Evolutionary conservation across 1,140 invertebrate species (phyloP).

Genomic region (Zaprionus davidi): DNA sequence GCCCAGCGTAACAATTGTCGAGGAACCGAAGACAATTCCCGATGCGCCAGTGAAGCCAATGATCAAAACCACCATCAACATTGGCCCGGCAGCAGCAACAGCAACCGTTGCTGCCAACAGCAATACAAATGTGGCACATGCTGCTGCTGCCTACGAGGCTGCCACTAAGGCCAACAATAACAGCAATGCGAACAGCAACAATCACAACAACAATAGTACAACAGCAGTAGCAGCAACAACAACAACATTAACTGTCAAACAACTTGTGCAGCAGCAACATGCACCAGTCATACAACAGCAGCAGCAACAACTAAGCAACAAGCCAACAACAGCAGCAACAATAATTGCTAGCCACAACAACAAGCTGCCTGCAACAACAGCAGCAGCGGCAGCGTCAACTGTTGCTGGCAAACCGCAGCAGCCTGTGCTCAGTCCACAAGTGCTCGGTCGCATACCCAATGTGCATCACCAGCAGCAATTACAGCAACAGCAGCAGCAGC

Average conservation of each 20-base stretch:
- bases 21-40: conserved; percentile 76
- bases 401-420: conserved; percentile 34
- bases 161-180: conserved; percentile 44
- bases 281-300: conserved; percentile 78
- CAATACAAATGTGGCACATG: conserved; percentile 49
- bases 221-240: conserved; percentile 35
- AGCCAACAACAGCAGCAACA: conserved; percentile 27
- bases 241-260: conserved; percentile 77
- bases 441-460: conserved; percentile 70
- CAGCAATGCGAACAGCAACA: conserved; percentile 47
- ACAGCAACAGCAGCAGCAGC: conserved; percentile 30
- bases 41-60: conserved; percentile 50
- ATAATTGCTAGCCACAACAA: conserved; percentile 27
- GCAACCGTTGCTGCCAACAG: conserved; percentile 18
- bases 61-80: conserved; percentile 69
- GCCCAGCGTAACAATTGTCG: conserved; percentile 76
- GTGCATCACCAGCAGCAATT: conserved; percentile 60
- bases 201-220: conserved; percentile 43
- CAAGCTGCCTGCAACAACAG: conserved; percentile 35
- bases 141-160: conserved; percentile 54
- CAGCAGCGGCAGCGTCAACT: conserved; percentile 18
- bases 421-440: conserved; percentile 63
- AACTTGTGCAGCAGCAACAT: conserved; percentile 80
- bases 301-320: conserved; percentile 69
- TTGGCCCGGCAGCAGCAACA: conserved; percentile 34